Conservation (phyloP, 2,888 invertebrate species). For the Leptinotarsa rubiginosa region DNA sequence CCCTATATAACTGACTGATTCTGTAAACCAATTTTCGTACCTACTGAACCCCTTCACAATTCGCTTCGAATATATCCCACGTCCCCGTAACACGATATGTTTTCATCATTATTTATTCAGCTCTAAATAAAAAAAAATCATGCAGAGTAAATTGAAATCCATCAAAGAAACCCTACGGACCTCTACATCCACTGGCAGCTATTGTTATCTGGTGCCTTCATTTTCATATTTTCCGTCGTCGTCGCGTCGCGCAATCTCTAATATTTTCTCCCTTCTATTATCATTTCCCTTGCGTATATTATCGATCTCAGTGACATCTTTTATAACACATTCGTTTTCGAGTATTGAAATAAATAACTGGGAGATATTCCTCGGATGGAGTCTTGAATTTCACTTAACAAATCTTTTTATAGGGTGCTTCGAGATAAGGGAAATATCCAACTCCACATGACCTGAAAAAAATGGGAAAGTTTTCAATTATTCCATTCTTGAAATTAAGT, state of each 20-base stretch:
- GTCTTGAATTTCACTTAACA: slow-evolving; percentile 1
- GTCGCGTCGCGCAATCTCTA: slow-evolving; percentile 45
- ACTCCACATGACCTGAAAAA: too few species aligned
- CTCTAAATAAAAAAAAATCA: slow-evolving; percentile 44
- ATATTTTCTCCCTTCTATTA: slow-evolving; percentile 55
- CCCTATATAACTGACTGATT: not conserved
- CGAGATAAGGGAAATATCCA: not conserved
- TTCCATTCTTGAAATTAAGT: too few species aligned
- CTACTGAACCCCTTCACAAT: not conserved
- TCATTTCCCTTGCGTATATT: slow-evolving; percentile 63
- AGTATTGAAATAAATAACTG: slow-evolving; percentile 55
- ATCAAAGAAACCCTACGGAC: slow-evolving; percentile 62
- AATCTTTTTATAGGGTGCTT: slow-evolving; percentile 12
- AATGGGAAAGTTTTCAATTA: too few species aligned
- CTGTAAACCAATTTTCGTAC: not conserved
- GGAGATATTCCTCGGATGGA: slow-evolving; percentile 18
- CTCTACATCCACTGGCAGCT: slow-evolving; percentile 61
- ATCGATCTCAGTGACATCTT: slow-evolving; percentile 66
- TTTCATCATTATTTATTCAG: slow-evolving; percentile 23
- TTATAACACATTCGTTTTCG: slow-evolving; percentile 53
- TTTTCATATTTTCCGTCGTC: slow-evolving; percentile 61
- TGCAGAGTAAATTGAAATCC: slow-evolving; percentile 65
- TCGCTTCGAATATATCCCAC: not conserved
- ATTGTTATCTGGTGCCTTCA: slow-evolving; percentile 63
- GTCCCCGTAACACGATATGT: slow-evolving; percentile 28